These are phyloP conservation scores for Pristionchus arcanus DNA, from an alignment of 2,888 invertebrate species.

Conservation along the genomic window DNA sequence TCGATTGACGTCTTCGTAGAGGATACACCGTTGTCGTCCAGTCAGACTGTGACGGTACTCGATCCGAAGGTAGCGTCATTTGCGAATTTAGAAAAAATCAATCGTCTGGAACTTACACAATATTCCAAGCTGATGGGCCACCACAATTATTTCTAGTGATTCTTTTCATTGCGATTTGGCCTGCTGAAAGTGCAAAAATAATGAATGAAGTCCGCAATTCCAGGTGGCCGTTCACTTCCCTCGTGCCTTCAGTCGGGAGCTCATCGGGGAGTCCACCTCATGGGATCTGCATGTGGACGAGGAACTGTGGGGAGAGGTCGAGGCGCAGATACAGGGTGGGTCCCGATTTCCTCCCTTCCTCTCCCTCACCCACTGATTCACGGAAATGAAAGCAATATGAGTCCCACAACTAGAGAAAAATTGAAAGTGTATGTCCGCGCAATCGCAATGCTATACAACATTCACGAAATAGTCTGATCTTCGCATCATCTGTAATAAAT, in stretches of 20 bases:
- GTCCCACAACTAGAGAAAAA: no score
- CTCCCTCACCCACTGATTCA: no score
- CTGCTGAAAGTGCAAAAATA: no score
- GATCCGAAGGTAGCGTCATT: constrained; percentile 35
- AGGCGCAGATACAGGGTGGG: constrained; percentile 47
- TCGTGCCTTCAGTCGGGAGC: neutral
- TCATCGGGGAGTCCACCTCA: neutral
- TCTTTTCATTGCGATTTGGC: neutral
- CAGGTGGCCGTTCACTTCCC: constrained; percentile 23
- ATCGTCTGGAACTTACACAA: no score
- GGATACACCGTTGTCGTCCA: constrained; percentile 17
- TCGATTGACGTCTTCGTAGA: constrained; percentile 53
- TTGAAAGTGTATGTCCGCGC: no score
- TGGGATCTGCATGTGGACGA: constrained; percentile 44
- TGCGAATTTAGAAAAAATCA: neutral
- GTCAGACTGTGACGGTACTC: constrained; percentile 41
- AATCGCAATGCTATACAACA: no score
- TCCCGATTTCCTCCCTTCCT: neutral
- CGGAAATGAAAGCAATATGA: no score
- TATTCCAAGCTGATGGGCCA: no score
- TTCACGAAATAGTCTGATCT: no score
- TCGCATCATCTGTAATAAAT: no score
- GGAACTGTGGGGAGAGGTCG: constrained; percentile 11
- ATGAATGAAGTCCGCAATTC: neutral
- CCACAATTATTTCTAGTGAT: neutral